These are phyloP conservation scores for Rallus limicola DNA, from an alignment of 2,113 vertebrate species.

Conservation along the genomic window DNA sequence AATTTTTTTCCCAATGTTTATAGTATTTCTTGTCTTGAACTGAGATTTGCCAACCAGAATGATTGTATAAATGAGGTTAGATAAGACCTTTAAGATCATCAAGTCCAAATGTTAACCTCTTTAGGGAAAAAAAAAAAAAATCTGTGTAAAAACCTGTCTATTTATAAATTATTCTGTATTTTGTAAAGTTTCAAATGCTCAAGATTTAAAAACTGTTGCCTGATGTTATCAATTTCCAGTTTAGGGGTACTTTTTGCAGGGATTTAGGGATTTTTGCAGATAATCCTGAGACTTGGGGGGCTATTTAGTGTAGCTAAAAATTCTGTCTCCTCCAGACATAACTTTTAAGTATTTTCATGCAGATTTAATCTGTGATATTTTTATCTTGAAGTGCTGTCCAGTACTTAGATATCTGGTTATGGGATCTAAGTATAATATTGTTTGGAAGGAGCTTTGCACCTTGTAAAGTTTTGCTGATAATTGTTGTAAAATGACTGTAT, in stretches of 20 bases:
- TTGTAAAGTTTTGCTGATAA: neutral
- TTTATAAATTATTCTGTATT: neutral
- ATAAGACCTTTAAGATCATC: too few relatives aligned
- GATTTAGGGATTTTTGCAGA: neutral
- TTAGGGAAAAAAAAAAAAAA: neutral
- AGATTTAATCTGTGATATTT: neutral
- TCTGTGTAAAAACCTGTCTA: neutral
- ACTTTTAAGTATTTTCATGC: neutral
- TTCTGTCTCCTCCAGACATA: neutral
- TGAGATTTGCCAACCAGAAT: neutral
- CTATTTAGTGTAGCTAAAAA: neutral
- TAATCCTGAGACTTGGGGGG: neutral
- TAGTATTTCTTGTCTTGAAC: neutral
- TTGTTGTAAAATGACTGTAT: neutral
- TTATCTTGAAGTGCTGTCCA: neutral
- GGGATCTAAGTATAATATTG: neutral
- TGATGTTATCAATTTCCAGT: neutral
- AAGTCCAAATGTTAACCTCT: too few relatives aligned
- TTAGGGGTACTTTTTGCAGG: neutral
- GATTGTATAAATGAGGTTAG: too few relatives aligned
- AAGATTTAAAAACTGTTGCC: neutral
- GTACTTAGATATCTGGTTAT: neutral
- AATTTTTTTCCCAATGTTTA: neutral
- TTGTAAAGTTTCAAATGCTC: neutral
- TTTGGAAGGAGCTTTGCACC: neutral